Conservation (phyloP, 2,888 invertebrate genomes). For the Drosophila rellima region DNA sequence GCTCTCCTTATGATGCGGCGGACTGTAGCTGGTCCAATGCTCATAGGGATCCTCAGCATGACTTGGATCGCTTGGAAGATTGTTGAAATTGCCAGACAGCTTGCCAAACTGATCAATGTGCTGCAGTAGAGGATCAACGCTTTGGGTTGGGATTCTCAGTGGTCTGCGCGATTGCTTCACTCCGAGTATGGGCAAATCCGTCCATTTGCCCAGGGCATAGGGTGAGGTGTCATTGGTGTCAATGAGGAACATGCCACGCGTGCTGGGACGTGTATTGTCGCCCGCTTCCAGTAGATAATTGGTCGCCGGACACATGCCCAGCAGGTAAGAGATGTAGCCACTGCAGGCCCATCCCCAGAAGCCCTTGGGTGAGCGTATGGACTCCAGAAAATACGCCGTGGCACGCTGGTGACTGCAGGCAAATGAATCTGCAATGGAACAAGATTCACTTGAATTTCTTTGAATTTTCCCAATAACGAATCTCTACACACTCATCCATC, state of each 20-base stretch:
- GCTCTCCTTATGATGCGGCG: slow-evolving; percentile 45
- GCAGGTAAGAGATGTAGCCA: slow-evolving; percentile 87
- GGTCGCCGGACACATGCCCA: slow-evolving; percentile 88
- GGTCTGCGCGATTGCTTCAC: slow-evolving; percentile 53
- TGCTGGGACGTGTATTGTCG: slow-evolving; percentile 85
- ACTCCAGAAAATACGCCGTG: slow-evolving; percentile 89
- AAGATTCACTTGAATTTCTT: too few species aligned
- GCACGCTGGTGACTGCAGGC: slow-evolving; percentile 89
- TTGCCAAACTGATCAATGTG: slow-evolving; percentile 85
- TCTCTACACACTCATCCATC: slow-evolving; percentile 66
- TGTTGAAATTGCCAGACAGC: slow-evolving; percentile 83
- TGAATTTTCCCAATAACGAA: rapidly evolving
- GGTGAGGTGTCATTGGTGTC: slow-evolving; percentile 87
- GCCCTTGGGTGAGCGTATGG: slow-evolving; percentile 88
- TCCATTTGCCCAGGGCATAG: slow-evolving; percentile 88
- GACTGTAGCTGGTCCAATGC: slow-evolving; percentile 83
- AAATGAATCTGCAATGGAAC: slow-evolving; percentile 86
- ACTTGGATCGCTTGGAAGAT: slow-evolving; percentile 70
- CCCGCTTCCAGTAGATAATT: slow-evolving; percentile 86
- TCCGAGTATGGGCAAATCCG: slow-evolving; percentile 83
- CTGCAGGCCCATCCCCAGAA: slow-evolving; percentile 90
- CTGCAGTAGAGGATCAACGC: slow-evolving; percentile 77
- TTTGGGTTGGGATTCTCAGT: slow-evolving; percentile 46
- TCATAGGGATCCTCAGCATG: slow-evolving; percentile 73
- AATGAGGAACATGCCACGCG: slow-evolving; percentile 87